Evolutionary conservation across 2,888 invertebrate genomes (phyloP).

Genomic region (Plebejus argus): DNA sequence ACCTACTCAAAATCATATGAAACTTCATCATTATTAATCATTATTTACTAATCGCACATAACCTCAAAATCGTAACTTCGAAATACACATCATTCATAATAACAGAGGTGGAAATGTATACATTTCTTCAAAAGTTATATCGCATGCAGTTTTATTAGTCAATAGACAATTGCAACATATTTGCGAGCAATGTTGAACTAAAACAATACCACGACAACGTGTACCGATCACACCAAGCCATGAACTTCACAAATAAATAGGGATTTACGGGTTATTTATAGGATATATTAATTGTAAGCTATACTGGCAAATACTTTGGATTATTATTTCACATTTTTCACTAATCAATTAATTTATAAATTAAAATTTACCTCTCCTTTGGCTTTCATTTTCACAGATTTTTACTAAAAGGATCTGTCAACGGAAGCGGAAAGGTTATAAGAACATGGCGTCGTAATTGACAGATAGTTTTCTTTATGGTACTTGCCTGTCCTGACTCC

Average conservation of each 20-base stretch:
- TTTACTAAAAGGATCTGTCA: conserved; percentile 75
- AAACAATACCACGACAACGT: conserved; percentile 60
- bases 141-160: not conserved
- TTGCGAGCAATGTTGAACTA: not conserved
- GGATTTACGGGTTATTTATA: conserved; percentile 13
- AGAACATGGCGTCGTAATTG: conserved; percentile 44
- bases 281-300: not conserved
- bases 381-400: conserved; percentile 88
- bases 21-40: not conserved
- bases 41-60: conserved; percentile 14
- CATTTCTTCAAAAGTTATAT: not conserved
- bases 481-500: no score
- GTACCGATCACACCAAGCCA: conserved; percentile 50
- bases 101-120: not conserved
- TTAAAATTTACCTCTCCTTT: conserved; percentile 88
- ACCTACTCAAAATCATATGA: not conserved
- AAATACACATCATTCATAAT: not conserved
- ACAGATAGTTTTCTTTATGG: conserved; percentile 6
- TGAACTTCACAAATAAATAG: conserved; percentile 28
- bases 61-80: conserved; percentile 9
- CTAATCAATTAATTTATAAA: conserved; percentile 36
- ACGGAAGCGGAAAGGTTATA: conserved; percentile 70
- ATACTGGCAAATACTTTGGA: no score
- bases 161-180: not conserved
- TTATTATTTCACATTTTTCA: conserved; percentile 19